A percentile compares a stretch with the other conserved stretches of the same genome.
Evolutionary conservation across 2,113 vertebrate species (phyloP).

Genomic region (Onychostoma macrolepis): DNA sequence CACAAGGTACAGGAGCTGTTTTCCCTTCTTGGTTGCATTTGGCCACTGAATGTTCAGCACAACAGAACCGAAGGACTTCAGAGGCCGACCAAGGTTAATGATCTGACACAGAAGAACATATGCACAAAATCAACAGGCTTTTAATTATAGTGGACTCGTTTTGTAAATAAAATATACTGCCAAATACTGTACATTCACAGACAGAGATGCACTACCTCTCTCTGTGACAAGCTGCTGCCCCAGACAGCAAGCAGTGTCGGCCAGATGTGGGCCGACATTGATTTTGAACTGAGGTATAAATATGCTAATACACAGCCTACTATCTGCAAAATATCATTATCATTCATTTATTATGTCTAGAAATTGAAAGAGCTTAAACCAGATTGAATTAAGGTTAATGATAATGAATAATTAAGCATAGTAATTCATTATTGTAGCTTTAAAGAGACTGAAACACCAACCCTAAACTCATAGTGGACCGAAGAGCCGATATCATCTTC

Average conservation of each 20-base stretch:
- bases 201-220: not conserved
- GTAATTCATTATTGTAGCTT: not conserved
- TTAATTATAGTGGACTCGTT: not conserved
- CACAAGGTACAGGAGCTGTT: conserved; percentile 90
- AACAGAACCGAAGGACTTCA: conserved; percentile 86
- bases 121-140: not conserved
- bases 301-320: not conserved
- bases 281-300: not conserved
- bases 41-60: conserved; percentile 91
- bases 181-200: not conserved
- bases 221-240: not conserved
- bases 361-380: not conserved
- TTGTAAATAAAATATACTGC: not conserved
- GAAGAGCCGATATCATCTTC: conserved; percentile 84
- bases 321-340: not conserved
- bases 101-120: conserved; percentile 72
- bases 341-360: not conserved
- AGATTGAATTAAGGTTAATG: not conserved
- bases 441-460: conserved; percentile 65
- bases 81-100: conserved; percentile 86
- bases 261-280: no score
- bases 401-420: not conserved
- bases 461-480: conserved; percentile 88
- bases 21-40: conserved; percentile 83
- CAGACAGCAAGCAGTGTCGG: no score